Evolutionary conservation across 1,140 invertebrate species (phyloP), one percentile per base, ranked within the genome.

Genomic region (Lycorma delicatula): DNA sequence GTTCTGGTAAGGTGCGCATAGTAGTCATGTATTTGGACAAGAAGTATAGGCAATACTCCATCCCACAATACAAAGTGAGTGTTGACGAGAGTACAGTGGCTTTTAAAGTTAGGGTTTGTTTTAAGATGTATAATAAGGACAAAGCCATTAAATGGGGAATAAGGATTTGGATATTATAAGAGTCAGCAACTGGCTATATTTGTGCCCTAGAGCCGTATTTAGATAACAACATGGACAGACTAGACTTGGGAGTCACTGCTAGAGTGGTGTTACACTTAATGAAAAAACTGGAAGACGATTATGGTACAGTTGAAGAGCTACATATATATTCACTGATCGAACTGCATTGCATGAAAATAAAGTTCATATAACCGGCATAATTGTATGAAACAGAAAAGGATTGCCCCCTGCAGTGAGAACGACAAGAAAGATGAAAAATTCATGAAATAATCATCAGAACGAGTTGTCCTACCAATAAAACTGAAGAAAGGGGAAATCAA

Each of bases 81-180:
- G 16, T 56, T 26, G 41, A 56, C 48, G 41, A 56, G 11, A 46
- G 18, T 6, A 50, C 54, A 3, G 26, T 56, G 49, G 54, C 4
- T 4, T 56, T 56, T 20, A 56, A 56, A 25, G 54, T 38, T 3
- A 56, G 18, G 48, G 25, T 56, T 3, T 2, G 5, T 3, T 56
- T 56, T 27, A 41, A 46, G 11, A 22, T 23, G 3, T 56, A 56
- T 27, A 56, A 56, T 18, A 56, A 56, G 26, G 54, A 56, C 27
- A 56, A 25, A 28, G 41, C 54, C 2, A 47, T 27, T 13, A 56
- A 49, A 48, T 56, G 22, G 54, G 54, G 54, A 9, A 28, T 56
- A 25, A 56, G 23, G 7, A 48, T 56, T 44, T 48, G 25, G 49
- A 41, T 46, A 3, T 18, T 56, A n/a, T 2, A 3, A 7, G 41